Evolutionary conservation across 2,797 vertebrate genomes (phyloP).

Genomic region (Furcifer pardalis): DNA sequence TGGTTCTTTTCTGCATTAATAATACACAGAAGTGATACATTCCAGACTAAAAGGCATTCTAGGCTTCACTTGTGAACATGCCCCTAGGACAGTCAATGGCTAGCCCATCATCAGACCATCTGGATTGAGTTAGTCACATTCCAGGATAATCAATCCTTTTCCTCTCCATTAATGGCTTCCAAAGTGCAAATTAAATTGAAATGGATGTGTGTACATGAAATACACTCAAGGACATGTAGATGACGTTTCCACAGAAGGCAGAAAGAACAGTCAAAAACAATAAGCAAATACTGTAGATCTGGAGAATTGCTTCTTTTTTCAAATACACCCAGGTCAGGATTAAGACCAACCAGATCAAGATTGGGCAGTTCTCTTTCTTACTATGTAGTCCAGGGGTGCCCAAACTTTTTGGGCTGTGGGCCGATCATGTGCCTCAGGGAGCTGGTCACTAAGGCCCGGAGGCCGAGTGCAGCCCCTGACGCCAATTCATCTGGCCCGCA

Average conservation of each 20-base stretch:
- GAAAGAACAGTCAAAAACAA: not conserved
- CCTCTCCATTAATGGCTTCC: slow-evolving; percentile 21
- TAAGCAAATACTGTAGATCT: not conserved
- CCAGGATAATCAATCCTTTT: slow-evolving; percentile 30
- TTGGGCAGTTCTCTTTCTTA: not conserved
- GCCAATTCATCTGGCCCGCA: no score
- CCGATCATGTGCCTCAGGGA: no score
- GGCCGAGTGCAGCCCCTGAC: no score
- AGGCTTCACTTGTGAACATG: slow-evolving; percentile 13
- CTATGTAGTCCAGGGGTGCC: not conserved
- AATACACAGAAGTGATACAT: not conserved
- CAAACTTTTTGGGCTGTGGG: no score
- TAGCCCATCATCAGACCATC: slow-evolving; percentile 3
- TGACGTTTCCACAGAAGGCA: slow-evolving; percentile 1
- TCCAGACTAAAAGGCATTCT: not conserved
- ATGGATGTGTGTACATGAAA: slow-evolving; percentile 3
- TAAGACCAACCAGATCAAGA: not conserved
- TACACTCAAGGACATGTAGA: not conserved
- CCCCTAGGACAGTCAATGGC: slow-evolving; percentile 1
- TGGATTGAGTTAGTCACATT: slow-evolving; percentile 23
- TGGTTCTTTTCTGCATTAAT: not conserved
- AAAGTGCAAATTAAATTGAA: slow-evolving; percentile 36
- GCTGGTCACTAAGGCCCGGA: no score
- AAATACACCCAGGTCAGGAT: not conserved
- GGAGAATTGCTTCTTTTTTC: not conserved